Evolutionary conservation across 2,888 invertebrate genomes (phyloP), one percentile per base, ranked within the genome.

Genomic region (Xestia ashworthii): DNA sequence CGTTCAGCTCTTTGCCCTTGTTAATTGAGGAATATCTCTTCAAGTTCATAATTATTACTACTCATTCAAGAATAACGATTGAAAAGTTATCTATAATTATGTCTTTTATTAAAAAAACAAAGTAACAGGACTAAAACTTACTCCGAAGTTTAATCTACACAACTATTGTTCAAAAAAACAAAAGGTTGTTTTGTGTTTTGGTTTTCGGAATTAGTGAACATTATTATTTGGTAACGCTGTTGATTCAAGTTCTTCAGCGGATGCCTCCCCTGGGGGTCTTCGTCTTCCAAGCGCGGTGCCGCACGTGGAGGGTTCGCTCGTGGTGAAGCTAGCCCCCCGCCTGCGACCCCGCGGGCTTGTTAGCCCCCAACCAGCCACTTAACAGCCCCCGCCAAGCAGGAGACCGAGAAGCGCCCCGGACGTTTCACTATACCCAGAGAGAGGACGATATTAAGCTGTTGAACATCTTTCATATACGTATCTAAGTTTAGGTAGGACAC

Each of bases 181-280:
- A 65, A 65, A 74, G 74, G 74, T 41, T 78, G 68, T 77, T 60
- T 69, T 48, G 38, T 5, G 6, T 16, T 38, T 74, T 58, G 38
- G 41, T 46, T 46, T 2, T 55, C 0, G 8, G 8, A 11, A 60
- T 50, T 5, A 38, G 3, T 55, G 64, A 74, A 75, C 55, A 0
- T 32, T 0, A 41, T n/a, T 38, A 41, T 79, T 58, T 72, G 0
- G 4, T 48, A 65, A 67, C 75, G 82, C 85, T 83, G 85, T 71
- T 71, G 0, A 0, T 9, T 19, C 5, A 38, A 38, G 80, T 80
- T 81, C 65, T 53, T 70, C 83, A 82, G 85, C 83, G 78, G 64
- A 32, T 73, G 74, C 85, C 82, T 85, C 83, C 83, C 85, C 82
- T 85, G 85, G 85, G 83, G 77, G 72, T 78, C 85, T 82, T 85